Conservation (phyloP, 2,888 invertebrate species). For the Stenotaenia linearis region DNA sequence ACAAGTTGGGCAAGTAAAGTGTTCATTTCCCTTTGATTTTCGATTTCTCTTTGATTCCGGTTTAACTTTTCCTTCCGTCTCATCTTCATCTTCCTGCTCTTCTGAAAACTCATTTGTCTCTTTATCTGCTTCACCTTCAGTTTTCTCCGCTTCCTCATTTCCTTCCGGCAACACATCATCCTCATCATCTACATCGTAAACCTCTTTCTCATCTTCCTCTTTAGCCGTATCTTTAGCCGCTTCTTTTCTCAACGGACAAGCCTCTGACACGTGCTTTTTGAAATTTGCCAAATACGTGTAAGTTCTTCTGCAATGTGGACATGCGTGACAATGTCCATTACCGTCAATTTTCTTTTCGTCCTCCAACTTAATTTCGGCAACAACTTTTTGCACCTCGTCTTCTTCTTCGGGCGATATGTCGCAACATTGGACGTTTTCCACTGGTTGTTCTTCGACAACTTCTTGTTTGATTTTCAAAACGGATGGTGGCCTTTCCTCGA, state of each 20-base stretch:
- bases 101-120: not conserved
- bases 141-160: not conserved
- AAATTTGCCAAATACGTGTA: constrained; percentile 38
- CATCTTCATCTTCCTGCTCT: not conserved
- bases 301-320: constrained; percentile 35
- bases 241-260: constrained; percentile 35
- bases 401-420: constrained; percentile 24
- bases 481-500: not conserved
- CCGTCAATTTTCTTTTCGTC: constrained; percentile 2
- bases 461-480: not conserved
- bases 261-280: constrained; percentile 37
- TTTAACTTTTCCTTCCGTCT: not conserved
- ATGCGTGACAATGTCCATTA: constrained; percentile 21
- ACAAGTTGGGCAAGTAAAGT: constrained; percentile 46
- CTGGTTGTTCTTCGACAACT: not conserved
- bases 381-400: constrained; percentile 24
- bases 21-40: constrained; percentile 8
- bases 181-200: not conserved
- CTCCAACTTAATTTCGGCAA: constrained; percentile 17
- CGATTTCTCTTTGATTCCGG: not conserved
- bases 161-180: not conserved
- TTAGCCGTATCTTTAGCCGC: not conserved
- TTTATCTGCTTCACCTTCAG: not conserved
- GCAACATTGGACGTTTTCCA: not conserved
- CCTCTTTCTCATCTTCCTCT: constrained; percentile 6